phyloP scores from a whole-genome alignment of 2,113 vertebrate species.

The Pao palembangensis region DNA sequence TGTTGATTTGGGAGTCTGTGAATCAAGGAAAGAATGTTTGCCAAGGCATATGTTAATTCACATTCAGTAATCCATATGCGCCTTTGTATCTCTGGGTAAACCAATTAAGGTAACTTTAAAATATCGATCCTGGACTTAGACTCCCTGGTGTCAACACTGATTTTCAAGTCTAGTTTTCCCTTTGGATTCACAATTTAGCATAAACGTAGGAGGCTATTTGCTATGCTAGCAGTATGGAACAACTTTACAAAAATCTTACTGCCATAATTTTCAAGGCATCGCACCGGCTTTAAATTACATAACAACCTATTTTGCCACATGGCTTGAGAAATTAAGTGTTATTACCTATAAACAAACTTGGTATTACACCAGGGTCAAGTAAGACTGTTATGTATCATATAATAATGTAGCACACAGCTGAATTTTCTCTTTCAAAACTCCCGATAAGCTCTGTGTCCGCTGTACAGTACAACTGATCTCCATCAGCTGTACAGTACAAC shows the following conservation, averaged over 20 bases:
- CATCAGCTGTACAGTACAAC: too few species aligned
- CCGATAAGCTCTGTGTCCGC: too few species aligned
- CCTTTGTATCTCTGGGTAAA: neutral
- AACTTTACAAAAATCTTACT: neutral
- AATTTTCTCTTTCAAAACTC: too few species aligned
- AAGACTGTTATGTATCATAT: neutral
- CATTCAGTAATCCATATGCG: neutral
- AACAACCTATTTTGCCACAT: too few species aligned
- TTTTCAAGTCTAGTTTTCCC: constrained; percentile 5
- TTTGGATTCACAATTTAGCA: neutral
- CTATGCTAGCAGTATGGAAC: constrained; percentile 1
- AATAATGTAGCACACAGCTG: too few species aligned
- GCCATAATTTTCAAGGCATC: too few species aligned
- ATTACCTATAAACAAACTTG: neutral
- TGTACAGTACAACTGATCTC: too few species aligned
- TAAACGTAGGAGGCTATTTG: neutral
- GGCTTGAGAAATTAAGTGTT: too few species aligned
- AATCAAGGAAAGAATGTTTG: neutral
- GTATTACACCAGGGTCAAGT: too few species aligned
- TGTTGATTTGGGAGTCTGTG: neutral
- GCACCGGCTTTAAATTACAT: too few species aligned
- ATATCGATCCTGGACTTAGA: neutral
- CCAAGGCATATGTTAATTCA: neutral
- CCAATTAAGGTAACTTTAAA: neutral
- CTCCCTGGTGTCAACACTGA: constrained; percentile 15